A percentile compares a stretch with the other conserved stretches of the same genome.
Conservation (phyloP, 2,888 invertebrate genomes). For the Drosophila monieri region DNA sequence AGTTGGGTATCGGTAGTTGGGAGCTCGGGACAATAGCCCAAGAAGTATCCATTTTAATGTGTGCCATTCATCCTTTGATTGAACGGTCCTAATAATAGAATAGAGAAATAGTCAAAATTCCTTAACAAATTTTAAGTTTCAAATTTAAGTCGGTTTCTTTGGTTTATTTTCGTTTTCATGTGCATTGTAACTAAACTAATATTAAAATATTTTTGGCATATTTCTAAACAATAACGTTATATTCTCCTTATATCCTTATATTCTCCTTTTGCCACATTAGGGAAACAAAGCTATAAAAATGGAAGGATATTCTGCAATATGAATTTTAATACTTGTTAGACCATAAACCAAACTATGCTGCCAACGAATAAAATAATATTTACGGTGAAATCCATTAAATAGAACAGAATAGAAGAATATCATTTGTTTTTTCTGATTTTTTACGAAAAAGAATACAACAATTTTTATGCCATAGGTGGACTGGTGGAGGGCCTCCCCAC, state of each 20-base stretch:
- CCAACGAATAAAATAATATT: constrained; percentile 19
- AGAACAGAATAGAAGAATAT: constrained; percentile 14
- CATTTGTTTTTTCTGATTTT: constrained; percentile 31
- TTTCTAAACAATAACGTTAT: not conserved
- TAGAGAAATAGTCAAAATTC: too few relatives aligned
- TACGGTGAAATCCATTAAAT: constrained; percentile 21
- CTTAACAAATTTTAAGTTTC: too few relatives aligned
- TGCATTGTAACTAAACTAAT: not conserved
- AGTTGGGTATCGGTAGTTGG: constrained; percentile 13
- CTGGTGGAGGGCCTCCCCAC: constrained; percentile 6
- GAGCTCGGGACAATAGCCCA: constrained; percentile 15
- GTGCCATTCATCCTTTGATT: constrained; percentile 15
- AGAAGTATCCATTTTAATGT: constrained; percentile 29
- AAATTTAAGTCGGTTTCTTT: too few relatives aligned
- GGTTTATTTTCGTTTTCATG: not conserved
- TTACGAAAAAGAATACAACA: not conserved
- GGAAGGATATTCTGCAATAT: constrained; percentile 9
- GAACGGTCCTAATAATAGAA: not conserved
- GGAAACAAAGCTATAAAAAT: not conserved
- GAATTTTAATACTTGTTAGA: not conserved
- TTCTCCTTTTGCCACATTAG: constrained; percentile 1
- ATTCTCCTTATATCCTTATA: constrained; percentile 2
- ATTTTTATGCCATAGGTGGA: constrained; percentile 15
- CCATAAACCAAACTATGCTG: constrained; percentile 9
- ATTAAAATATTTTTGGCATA: not conserved